Evolutionary conservation across 2,888 invertebrate species (phyloP).

Genomic region (Ormyrus pomaceus): DNA sequence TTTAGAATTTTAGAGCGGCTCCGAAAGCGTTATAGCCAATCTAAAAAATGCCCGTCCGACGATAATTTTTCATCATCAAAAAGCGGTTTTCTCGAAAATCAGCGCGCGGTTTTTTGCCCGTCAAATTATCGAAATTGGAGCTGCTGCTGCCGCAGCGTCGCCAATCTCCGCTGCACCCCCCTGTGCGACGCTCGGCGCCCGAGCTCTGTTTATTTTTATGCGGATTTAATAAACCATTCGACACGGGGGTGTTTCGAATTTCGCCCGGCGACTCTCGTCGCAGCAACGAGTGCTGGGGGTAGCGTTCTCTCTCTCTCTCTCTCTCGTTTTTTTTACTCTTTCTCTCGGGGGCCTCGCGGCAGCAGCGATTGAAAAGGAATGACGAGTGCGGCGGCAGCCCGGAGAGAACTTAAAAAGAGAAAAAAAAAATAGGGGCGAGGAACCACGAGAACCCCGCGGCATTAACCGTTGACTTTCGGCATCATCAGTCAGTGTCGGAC

Average conservation of each 20-base stretch:
- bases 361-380: conserved; percentile 54
- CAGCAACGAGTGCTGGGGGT: conserved; percentile 42
- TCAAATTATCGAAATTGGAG: conserved; percentile 34
- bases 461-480: conserved; percentile 67
- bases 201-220: conserved; percentile 65
- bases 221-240: conserved; percentile 66
- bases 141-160: not conserved
- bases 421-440: conserved; percentile 44
- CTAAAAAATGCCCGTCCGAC: no score
- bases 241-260: conserved; percentile 62
- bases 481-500: conserved; percentile 70
- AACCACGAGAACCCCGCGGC: conserved; percentile 58
- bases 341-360: not conserved
- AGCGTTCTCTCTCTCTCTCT: conserved; percentile 9
- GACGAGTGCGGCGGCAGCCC: conserved; percentile 35
- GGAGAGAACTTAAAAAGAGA: conserved; percentile 48
- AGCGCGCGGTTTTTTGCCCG: conserved; percentile 25
- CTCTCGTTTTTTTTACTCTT: not conserved
- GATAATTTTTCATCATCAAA: conserved; percentile 42
- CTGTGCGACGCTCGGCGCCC: conserved; percentile 36
- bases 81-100: conserved; percentile 21
- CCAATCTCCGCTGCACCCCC: not conserved
- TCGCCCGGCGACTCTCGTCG: conserved; percentile 42
- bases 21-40: no score
- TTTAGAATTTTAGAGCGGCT: no score